Evolutionary conservation across 2,113 vertebrate genomes (phyloP).

Genomic region (Neopipo cinnamomea): DNA sequence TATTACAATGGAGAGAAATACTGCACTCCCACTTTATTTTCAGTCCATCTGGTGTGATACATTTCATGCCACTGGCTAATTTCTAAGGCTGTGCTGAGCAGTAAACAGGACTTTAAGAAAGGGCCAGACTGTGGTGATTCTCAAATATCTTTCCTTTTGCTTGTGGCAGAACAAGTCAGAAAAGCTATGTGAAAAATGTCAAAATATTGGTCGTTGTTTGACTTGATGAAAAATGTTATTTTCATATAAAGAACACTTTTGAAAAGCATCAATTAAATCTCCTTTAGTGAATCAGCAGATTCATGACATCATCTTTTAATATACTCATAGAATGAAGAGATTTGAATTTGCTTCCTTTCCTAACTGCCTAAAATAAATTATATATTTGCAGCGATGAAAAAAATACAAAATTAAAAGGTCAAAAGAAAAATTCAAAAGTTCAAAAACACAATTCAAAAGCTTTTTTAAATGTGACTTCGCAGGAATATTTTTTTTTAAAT

Average conservation of each 20-base stretch:
- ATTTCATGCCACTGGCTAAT: neutral
- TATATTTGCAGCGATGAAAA: neutral
- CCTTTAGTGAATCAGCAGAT: fast-evolving
- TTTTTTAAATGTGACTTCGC: neutral
- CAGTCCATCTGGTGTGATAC: neutral
- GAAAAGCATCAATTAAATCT: neutral
- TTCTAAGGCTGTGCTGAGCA: neutral
- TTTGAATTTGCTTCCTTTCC: neutral
- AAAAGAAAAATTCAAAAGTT: neutral
- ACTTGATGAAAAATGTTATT: neutral
- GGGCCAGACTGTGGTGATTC: neutral
- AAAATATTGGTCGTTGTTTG: neutral
- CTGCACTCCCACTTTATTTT: neutral
- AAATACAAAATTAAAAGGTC: neutral
- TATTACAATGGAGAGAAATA: neutral
- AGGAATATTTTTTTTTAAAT: neutral
- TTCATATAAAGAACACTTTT: neutral
- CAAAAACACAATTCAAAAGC: neutral
- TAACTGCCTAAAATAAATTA: neutral
- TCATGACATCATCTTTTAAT: neutral
- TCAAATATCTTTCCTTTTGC: neutral
- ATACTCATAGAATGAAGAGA: neutral
- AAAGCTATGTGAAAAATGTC: neutral
- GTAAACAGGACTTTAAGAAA: neutral
- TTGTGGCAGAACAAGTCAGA: neutral